Conservation (phyloP, 2,888 invertebrate species). For the Lamproptera curius region DNA sequence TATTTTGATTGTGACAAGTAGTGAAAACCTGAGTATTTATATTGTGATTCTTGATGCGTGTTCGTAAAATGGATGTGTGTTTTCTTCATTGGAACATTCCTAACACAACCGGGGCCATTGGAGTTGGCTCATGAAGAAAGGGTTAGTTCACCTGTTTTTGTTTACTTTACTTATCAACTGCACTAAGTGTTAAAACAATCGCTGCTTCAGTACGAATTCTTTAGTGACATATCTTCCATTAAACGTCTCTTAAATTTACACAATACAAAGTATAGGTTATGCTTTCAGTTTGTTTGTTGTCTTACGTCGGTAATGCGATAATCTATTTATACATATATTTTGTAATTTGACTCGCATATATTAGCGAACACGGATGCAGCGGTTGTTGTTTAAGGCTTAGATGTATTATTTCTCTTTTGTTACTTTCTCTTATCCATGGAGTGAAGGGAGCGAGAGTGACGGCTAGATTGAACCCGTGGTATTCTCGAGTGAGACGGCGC, state of each 20-base stretch:
- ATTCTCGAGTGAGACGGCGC: conserved; percentile 52
- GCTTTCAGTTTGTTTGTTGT: conserved; percentile 20
- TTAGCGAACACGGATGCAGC: conserved; percentile 38
- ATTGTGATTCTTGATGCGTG: conserved; percentile 69
- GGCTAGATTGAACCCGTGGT: conserved; percentile 32
- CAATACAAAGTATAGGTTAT: conserved; percentile 16
- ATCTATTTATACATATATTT: conserved; percentile 1
- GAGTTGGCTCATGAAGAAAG: conserved; percentile 77
- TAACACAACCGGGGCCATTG: conserved; percentile 67
- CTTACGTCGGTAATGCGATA: conserved; percentile 1
- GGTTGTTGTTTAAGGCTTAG: conserved; percentile 52
- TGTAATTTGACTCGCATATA: conserved; percentile 25
- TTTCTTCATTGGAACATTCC: conserved; percentile 64
- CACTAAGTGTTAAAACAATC: conserved; percentile 16
- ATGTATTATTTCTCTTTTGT: conserved; percentile 72
- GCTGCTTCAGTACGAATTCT: conserved; percentile 2
- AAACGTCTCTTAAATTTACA: conserved; percentile 26
- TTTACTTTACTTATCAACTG: conserved; percentile 28
- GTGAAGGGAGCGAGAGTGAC: conserved; percentile 71
- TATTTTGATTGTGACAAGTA: conserved; percentile 75
- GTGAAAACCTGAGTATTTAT: conserved; percentile 67
- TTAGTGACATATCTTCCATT: conserved; percentile 14
- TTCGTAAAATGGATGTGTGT: conserved; percentile 74
- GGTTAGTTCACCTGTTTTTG: conserved; percentile 72
- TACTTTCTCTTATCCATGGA: conserved; percentile 74